Conservation (phyloP, 2,113 vertebrate species). For the Columba janthina region DNA sequence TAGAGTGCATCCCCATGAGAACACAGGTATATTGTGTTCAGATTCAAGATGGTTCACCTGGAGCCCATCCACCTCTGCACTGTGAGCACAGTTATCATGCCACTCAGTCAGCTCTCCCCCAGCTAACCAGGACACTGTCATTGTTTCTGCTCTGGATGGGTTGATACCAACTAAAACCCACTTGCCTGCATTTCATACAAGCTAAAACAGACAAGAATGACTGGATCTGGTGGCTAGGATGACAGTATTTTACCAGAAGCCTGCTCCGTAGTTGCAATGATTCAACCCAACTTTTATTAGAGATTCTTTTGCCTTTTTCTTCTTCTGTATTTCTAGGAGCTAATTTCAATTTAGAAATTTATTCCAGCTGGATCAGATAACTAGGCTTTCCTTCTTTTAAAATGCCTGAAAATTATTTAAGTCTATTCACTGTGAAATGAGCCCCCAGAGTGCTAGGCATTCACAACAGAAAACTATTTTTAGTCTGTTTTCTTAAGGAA, state of each 20-base stretch:
- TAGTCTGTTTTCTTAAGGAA: slow-evolving; percentile 9
- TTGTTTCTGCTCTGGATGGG: background rate
- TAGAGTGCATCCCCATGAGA: background rate
- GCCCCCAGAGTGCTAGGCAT: background rate
- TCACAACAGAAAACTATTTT: background rate
- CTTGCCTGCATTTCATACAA: background rate
- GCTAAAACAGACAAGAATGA: background rate
- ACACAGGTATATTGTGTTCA: rapidly evolving
- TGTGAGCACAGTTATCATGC: background rate
- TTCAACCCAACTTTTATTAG: background rate
- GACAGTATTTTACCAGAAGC: background rate
- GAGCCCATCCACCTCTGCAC: background rate
- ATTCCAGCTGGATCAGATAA: slow-evolving; percentile 22
- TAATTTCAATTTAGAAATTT: slow-evolving; percentile 9
- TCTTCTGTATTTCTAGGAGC: background rate
- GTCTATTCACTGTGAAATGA: background rate
- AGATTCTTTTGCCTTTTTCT: background rate
- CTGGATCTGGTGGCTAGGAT: background rate
- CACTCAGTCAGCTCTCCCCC: background rate
- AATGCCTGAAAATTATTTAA: slow-evolving; percentile 19
- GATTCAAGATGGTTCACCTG: background rate
- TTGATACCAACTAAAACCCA: background rate
- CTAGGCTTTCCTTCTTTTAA: background rate
- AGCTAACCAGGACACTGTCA: background rate
- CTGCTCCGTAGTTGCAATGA: background rate